Percentiles rank a stretch among this genome's conserved stretches.
phyloP scores from a whole-genome alignment of 2,888 invertebrate genomes.

The Sthenelais limicola region DNA sequence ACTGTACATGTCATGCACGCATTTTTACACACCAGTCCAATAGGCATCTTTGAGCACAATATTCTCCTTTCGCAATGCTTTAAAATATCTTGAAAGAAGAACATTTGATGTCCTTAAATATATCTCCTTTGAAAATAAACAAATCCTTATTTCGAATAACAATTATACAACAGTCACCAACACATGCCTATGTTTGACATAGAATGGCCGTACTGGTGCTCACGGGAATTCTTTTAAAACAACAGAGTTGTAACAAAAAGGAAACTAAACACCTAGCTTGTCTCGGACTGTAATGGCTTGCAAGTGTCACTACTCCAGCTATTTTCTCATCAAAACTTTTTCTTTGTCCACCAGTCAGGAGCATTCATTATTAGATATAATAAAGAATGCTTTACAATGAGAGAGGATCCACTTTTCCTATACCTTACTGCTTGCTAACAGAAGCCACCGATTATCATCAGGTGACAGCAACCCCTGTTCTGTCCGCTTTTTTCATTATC shows the following conservation, averaged over 20 bases:
- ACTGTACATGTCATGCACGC: constrained; percentile 32
- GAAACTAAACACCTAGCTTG: constrained; percentile 35
- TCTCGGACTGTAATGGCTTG: constrained; percentile 29
- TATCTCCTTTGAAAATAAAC: constrained; percentile 42
- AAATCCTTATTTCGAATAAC: constrained; percentile 41
- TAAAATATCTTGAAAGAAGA: constrained; percentile 47
- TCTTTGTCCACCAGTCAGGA: too few relatives aligned
- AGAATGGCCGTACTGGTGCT: constrained; percentile 13
- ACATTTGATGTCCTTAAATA: constrained; percentile 46
- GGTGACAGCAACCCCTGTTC: too few relatives aligned
- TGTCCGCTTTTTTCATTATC: too few relatives aligned
- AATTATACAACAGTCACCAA: constrained; percentile 36
- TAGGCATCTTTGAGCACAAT: constrained; percentile 38
- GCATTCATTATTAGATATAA: too few relatives aligned
- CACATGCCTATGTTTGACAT: constrained; percentile 38
- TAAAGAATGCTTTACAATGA: too few relatives aligned
- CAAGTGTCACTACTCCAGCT: too few relatives aligned
- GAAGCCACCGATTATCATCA: too few relatives aligned
- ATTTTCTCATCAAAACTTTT: too few relatives aligned
- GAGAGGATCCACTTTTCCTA: too few relatives aligned
- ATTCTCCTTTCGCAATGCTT: constrained; percentile 28
- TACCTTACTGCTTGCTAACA: too few relatives aligned
- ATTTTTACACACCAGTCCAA: neutral
- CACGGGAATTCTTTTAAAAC: constrained; percentile 24
- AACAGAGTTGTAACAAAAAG: constrained; percentile 36